Percentiles rank a stretch among this genome's conserved stretches.
phyloP scores from a whole-genome alignment of 2,797 vertebrate genomes.

The Tauraco hartlaubi region DNA sequence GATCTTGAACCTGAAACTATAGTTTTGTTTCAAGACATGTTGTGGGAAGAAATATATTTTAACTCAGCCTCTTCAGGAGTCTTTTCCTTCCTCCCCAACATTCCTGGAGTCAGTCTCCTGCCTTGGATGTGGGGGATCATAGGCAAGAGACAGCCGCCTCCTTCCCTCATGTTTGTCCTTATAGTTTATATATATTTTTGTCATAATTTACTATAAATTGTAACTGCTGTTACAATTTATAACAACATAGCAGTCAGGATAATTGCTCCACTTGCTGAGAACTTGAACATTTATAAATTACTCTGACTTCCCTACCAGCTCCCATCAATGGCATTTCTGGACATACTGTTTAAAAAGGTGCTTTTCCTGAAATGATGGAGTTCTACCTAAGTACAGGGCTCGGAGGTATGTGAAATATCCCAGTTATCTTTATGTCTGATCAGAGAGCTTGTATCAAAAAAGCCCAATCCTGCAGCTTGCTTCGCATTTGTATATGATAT shows the following conservation, averaged over 20 bases:
- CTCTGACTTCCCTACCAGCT: neutral
- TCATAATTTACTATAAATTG: neutral
- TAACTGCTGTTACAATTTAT: neutral
- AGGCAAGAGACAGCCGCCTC: neutral
- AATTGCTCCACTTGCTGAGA: neutral
- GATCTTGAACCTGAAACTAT: neutral
- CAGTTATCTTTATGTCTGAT: neutral
- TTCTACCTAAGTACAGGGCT: neutral
- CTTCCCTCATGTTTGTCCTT: neutral
- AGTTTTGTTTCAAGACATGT: neutral
- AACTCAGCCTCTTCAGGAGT: neutral
- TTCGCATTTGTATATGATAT: neutral
- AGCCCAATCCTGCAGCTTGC: neutral
- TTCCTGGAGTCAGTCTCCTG: neutral
- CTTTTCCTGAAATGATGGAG: neutral
- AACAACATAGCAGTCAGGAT: neutral
- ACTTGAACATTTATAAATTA: neutral
- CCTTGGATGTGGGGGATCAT: neutral
- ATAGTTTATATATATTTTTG: neutral
- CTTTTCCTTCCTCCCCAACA: neutral
- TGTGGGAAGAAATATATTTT: neutral
- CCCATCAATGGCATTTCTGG: neutral
- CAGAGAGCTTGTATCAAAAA: neutral
- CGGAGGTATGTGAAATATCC: neutral
- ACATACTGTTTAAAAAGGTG: neutral